These are phyloP conservation scores for Parnassius orleans DNA, from an alignment of 2,888 invertebrate species.

Conservation along the genomic window DNA sequence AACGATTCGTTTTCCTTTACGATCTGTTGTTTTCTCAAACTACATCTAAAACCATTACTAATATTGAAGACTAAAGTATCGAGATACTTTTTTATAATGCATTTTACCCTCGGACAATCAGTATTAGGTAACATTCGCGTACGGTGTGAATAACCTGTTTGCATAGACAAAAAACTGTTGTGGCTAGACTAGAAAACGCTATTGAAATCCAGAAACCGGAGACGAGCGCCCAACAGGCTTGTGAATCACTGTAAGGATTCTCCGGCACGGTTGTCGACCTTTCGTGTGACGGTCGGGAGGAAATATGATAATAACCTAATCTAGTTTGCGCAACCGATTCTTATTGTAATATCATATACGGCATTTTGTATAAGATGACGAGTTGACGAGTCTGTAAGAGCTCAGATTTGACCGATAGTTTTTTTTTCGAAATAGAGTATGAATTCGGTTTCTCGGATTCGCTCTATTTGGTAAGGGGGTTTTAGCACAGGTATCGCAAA, in stretches of 20 bases:
- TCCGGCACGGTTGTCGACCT: slow-evolving; percentile 12
- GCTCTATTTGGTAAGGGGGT: too few relatives aligned
- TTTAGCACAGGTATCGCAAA: too few relatives aligned
- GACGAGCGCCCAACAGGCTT: slow-evolving; percentile 23
- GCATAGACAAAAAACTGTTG: slow-evolving; percentile 21
- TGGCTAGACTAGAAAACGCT: slow-evolving; percentile 21
- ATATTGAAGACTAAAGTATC: neutral
- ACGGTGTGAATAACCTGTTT: slow-evolving; percentile 17
- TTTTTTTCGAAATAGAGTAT: too few relatives aligned
- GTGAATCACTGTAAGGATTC: slow-evolving; percentile 27
- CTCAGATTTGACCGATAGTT: too few relatives aligned
- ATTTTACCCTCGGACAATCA: neutral
- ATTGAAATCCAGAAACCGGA: slow-evolving; percentile 25
- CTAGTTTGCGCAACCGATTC: too few relatives aligned
- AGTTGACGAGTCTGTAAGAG: too few relatives aligned
- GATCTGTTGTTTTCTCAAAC: too few relatives aligned
- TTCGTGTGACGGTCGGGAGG: slow-evolving; percentile 9
- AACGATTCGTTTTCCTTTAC: too few relatives aligned
- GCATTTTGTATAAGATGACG: too few relatives aligned
- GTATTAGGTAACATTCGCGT: neutral
- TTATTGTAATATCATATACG: too few relatives aligned
- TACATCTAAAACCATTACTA: neutral
- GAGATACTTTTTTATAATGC: neutral
- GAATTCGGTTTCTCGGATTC: too few relatives aligned
- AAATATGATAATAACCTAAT: slow-evolving; percentile 3